phyloP scores from a whole-genome alignment of 1,140 invertebrate species.

The Venturia canescens region DNA sequence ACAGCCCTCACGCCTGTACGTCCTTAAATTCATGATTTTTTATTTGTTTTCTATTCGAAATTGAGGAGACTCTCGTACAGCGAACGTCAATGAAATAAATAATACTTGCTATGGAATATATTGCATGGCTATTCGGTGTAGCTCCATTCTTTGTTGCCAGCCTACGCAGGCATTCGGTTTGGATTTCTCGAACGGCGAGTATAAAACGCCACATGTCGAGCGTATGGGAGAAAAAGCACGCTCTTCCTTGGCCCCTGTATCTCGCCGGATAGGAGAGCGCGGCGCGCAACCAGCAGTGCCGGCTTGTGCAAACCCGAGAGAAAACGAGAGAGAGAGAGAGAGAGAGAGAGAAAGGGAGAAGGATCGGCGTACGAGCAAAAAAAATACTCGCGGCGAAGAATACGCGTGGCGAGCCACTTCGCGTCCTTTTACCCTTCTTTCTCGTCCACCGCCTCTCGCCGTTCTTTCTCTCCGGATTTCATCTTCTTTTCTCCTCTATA shows the following conservation, averaged over 20 bases:
- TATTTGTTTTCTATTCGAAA: too few relatives aligned
- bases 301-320: constrained; percentile 48
- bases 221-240: constrained; percentile 66
- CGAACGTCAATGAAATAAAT: too few relatives aligned
- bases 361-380: neutral
- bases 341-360: constrained; percentile 7
- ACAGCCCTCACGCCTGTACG: too few relatives aligned
- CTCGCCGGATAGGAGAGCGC: constrained; percentile 36
- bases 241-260: constrained; percentile 57
- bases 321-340: too few relatives aligned
- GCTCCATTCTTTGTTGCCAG: neutral
- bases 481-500: too few relatives aligned
- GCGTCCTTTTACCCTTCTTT: constrained; percentile 44
- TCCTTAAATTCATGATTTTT: too few relatives aligned
- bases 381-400: neutral
- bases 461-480: neutral
- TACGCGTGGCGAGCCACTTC: constrained; percentile 50
- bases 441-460: neutral
- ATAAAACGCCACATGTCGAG: constrained; percentile 65
- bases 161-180: neutral
- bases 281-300: too few relatives aligned
- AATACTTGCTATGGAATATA: neutral
- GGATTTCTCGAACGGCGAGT: constrained; percentile 58
- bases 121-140: neutral
- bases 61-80: too few relatives aligned